A percentile compares a stretch with the other conserved stretches of the same genome.
Evolutionary conservation across 1,140 invertebrate genomes (phyloP).

Genomic region (Halyomorpha halys): DNA sequence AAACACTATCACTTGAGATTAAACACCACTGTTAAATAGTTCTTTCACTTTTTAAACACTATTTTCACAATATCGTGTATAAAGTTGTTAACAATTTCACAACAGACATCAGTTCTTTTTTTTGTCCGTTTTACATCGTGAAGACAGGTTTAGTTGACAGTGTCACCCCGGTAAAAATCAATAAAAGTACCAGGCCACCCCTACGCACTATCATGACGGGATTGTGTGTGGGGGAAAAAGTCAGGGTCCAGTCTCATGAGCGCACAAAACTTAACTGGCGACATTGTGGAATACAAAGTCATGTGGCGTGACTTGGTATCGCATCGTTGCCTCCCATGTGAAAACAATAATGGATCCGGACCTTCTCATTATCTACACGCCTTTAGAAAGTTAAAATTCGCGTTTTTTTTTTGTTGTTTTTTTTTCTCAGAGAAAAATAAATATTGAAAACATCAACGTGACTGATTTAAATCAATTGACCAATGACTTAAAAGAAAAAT

Average conservation of each 20-base stretch:
- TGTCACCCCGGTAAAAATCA: constrained; percentile 23
- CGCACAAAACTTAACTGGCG: constrained; percentile 11
- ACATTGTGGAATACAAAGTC: constrained; percentile 17
- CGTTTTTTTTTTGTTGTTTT: too few species aligned
- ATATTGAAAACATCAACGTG: too few species aligned
- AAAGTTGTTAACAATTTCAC: too few species aligned
- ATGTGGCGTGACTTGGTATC: constrained; percentile 19
- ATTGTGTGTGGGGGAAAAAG: constrained; percentile 12
- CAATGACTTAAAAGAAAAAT: too few species aligned
- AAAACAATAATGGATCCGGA: constrained; percentile 3
- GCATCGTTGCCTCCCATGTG: constrained; percentile 16
- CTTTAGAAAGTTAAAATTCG: background rate
- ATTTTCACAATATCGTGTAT: too few species aligned
- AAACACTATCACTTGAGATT: constrained; percentile 9
- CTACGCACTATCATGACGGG: constrained; percentile 19
- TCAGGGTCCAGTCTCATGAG: background rate
- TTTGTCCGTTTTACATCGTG: constrained; percentile 23
- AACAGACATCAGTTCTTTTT: constrained; percentile 13
- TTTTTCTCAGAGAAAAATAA: too few species aligned
- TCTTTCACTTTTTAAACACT: too few species aligned
- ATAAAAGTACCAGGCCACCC: constrained; percentile 20
- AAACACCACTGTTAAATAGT: background rate
- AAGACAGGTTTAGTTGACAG: constrained; percentile 25
- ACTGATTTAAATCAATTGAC: too few species aligned
- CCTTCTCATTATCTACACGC: constrained; percentile 10